These are phyloP conservation scores for Herpetotheres cachinnans DNA, from an alignment of 2,113 vertebrate species.

Conservation along the genomic window DNA sequence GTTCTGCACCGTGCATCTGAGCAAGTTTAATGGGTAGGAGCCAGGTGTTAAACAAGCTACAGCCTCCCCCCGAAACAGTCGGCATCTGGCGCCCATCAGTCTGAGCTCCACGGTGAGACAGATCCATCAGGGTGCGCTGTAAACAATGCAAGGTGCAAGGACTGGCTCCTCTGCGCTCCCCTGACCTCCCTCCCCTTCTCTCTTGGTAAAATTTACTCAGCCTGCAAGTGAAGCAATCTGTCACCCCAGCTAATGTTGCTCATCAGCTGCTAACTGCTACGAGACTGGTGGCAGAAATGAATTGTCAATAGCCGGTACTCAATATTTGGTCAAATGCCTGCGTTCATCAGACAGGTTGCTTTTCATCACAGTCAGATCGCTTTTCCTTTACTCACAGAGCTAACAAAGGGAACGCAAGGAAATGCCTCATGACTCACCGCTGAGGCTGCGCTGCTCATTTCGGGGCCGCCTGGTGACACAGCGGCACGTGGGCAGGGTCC, in stretches of 20 bases:
- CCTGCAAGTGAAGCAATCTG: neutral
- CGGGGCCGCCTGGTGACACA: neutral
- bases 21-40: neutral
- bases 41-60: neutral
- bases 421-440: neutral
- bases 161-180: neutral
- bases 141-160: neutral
- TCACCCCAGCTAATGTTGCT: neutral
- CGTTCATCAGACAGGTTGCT: neutral
- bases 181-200: neutral
- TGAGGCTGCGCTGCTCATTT: neutral
- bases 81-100: neutral
- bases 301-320: neutral
- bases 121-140: neutral
- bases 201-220: neutral
- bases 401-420: neutral
- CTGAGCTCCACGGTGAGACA: neutral
- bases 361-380: neutral
- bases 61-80: neutral
- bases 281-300: neutral
- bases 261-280: neutral
- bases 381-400: neutral
- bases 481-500: accelerated
- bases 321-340: neutral
- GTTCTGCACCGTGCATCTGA: neutral